Percentiles rank a stretch among this genome's conserved stretches.
phyloP scores from a whole-genome alignment of 2,113 vertebrate genomes.

The Dicerorhinus sumatrensis region DNA sequence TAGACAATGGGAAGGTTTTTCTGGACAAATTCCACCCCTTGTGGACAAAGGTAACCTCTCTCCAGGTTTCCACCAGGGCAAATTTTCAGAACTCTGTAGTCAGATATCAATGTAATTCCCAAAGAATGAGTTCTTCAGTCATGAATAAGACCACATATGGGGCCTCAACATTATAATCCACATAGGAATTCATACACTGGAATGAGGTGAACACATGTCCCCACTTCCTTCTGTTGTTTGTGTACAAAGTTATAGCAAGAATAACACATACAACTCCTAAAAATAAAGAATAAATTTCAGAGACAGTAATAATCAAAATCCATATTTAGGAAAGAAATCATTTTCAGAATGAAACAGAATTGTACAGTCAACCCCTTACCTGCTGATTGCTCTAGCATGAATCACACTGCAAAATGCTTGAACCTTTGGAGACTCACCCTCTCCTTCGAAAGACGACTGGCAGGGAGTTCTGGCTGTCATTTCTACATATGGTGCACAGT shows the following conservation, averaged over 20 bases:
- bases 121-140: neutral
- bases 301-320: neutral
- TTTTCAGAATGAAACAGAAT: slow-evolving; percentile 28
- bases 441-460: neutral
- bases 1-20: neutral
- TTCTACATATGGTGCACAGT: neutral
- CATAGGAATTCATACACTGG: neutral
- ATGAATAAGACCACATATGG: neutral
- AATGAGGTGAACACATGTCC: neutral
- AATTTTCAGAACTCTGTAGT: neutral
- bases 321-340: neutral
- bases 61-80: neutral
- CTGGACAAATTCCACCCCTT: neutral
- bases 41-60: neutral
- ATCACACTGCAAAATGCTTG: neutral
- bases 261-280: neutral
- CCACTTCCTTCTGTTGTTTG: neutral
- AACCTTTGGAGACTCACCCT: neutral
- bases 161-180: neutral
- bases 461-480: neutral
- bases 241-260: neutral
- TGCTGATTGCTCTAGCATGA: neutral
- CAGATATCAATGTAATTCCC: neutral
- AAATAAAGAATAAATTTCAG: slow-evolving; percentile 3
- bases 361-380: neutral